phyloP scores from a whole-genome alignment of 2,797 vertebrate genomes.

The Pelochelys cantorii region DNA sequence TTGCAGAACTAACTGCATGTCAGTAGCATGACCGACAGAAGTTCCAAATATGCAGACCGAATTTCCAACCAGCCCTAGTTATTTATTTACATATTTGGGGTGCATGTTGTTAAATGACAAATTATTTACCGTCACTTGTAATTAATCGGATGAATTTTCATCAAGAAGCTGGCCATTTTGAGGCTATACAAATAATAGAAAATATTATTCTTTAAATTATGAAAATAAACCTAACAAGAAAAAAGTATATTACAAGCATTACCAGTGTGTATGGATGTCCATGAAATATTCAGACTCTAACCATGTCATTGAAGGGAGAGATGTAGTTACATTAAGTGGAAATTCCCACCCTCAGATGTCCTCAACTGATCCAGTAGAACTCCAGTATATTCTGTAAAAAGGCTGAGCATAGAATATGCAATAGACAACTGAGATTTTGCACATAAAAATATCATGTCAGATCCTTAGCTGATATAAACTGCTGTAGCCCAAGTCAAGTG shows the following conservation, averaged over 20 bases:
- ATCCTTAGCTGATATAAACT: background rate
- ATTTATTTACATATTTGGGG: slow-evolving; percentile 51
- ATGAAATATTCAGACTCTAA: background rate
- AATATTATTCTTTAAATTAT: slow-evolving; percentile 34
- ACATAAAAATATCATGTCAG: background rate
- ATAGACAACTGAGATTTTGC: background rate
- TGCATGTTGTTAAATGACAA: slow-evolving; percentile 29
- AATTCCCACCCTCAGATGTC: background rate
- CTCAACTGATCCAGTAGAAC: background rate
- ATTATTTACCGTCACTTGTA: slow-evolving; percentile 61
- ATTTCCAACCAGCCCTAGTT: slow-evolving; percentile 39
- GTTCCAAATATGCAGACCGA: slow-evolving; percentile 55
- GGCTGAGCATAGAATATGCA: background rate
- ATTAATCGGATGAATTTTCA: slow-evolving; percentile 56
- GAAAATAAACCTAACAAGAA: background rate
- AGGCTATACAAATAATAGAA: slow-evolving; percentile 24
- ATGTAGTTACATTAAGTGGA: background rate
- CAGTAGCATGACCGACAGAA: slow-evolving; percentile 59
- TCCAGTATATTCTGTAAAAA: background rate
- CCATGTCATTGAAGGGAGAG: background rate
- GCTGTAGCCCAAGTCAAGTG: background rate
- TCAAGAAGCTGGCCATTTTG: slow-evolving; percentile 33
- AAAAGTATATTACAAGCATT: background rate
- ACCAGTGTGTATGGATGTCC: background rate
- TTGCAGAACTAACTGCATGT: slow-evolving; percentile 70